Evolutionary conservation across 2,113 vertebrate species (phyloP).

Genomic region (Myrmecophaga tridactyla): DNA sequence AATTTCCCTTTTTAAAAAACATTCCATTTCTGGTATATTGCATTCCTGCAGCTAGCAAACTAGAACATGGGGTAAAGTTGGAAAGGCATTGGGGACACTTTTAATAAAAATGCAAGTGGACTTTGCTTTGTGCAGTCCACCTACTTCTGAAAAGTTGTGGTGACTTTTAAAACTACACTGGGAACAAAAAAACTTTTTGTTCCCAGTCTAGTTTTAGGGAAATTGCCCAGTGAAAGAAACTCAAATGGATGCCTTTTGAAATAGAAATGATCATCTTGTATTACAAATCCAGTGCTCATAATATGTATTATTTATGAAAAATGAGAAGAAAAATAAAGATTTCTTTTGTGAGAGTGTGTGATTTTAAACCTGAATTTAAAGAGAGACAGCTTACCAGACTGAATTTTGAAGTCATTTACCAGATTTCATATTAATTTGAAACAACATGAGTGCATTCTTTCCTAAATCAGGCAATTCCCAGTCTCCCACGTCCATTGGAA

Average conservation of each 20-base stretch:
- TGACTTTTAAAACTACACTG: background rate
- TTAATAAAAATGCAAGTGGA: background rate
- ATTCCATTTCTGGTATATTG: no score
- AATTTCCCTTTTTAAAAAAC: no score
- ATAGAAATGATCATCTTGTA: background rate
- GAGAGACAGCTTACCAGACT: background rate
- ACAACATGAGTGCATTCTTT: background rate
- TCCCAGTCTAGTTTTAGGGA: no score
- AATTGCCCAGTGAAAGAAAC: background rate
- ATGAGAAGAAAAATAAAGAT: background rate
- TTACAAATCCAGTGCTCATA: background rate
- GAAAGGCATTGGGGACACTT: background rate
- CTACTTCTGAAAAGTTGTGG: background rate
- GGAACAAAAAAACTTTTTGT: no score
- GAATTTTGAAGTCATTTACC: background rate
- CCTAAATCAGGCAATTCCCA: background rate
- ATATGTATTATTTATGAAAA: background rate
- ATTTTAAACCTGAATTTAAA: slow-evolving; percentile 14
- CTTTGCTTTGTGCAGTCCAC: background rate
- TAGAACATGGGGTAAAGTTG: no score
- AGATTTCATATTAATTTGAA: background rate
- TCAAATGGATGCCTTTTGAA: background rate
- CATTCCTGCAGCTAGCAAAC: no score
- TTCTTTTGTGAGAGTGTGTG: background rate
- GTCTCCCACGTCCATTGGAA: background rate